A percentile compares a stretch with the other conserved stretches of the same genome.
Evolutionary conservation across 2,888 invertebrate genomes (phyloP).

Genomic region (Hypercompe scribonia): DNA sequence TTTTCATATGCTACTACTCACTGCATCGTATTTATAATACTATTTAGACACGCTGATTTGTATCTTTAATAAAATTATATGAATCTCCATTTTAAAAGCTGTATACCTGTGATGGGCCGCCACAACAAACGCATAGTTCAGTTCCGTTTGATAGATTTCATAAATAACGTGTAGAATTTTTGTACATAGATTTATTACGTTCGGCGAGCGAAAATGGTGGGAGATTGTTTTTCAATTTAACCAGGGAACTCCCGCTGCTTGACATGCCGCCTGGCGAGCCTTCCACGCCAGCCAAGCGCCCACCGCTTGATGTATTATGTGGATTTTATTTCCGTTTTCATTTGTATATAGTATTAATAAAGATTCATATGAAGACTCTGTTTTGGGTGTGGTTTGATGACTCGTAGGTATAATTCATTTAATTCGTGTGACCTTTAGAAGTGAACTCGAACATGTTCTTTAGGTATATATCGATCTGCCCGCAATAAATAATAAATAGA

Average conservation of each 20-base stretch:
- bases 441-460: not conserved
- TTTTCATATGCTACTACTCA: not conserved
- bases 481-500: too few species aligned
- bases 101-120: constrained; percentile 57
- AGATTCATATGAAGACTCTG: constrained; percentile 21
- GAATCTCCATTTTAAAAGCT: constrained; percentile 11
- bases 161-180: constrained; percentile 86
- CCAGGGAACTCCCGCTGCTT: constrained; percentile 82
- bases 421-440: not conserved
- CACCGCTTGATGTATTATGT: constrained; percentile 62
- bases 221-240: constrained; percentile 88
- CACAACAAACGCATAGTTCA: constrained; percentile 72
- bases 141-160: constrained; percentile 81
- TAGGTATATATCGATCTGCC: too few species aligned
- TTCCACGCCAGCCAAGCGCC: constrained; percentile 55
- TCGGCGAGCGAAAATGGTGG: constrained; percentile 86
- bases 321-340: constrained; percentile 54
- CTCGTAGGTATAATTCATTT: not conserved
- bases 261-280: constrained; percentile 79
- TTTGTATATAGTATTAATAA: constrained; percentile 49
- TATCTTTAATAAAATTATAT: constrained; percentile 4
- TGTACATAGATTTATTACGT: constrained; percentile 87
- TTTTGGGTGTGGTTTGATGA: constrained; percentile 6
- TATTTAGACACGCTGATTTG: constrained; percentile 9
- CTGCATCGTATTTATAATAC: not conserved